Base-by-base conservation (phyloP, 2,113 vertebrate species). In the Mormyrus lacerda region DNA sequence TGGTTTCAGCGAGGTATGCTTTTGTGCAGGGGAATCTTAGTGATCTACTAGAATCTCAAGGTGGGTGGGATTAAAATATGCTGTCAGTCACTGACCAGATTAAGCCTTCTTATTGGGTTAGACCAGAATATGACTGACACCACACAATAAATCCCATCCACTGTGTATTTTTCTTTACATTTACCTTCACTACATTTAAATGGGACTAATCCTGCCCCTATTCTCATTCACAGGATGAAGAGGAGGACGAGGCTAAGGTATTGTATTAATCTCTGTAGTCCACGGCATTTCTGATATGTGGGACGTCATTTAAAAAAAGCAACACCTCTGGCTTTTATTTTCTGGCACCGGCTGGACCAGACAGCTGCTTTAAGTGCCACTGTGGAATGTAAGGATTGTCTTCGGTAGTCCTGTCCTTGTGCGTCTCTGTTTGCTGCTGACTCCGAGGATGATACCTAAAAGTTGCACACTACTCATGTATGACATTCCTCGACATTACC, bases 171-270 rank as follows among this genome's bases (percentile, higher is more conserved):
- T 86, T 51, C 5, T 24, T 51, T 10, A 10, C 9, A 44, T 87
- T 9, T 55, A 6, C 13, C 51, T 58, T 87, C 19, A 42, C 31
- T 87, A 87, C 27, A 58, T 39, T 61, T 87, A n/a, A 1, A 69
- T 47, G 42, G 42, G 87, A n/a, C 24, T 88, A 8, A 4, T 85
- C 21, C 13, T 89, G 76, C 86, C 19, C 50, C 90, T 27, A 76
- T 10, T 84, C 27, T 89, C 79, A 6, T 90, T 88, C 39, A 69
- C 1, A 91, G 90, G 92, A 93, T 90, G 93, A 90, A 31, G 92
- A 89, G 84, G 61, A 76, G 10, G 89, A 90, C 45, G 90, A 91
- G 17, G 90, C 45, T 27, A 88, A 88, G 87, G 88, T 89, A 51
- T 42, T 55, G 50, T 83, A 53, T 31, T 45, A 13, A 11, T 35